These are phyloP conservation scores for Proteles cristata DNA, from an alignment of 2,113 vertebrate genomes.

Conservation along the genomic window DNA sequence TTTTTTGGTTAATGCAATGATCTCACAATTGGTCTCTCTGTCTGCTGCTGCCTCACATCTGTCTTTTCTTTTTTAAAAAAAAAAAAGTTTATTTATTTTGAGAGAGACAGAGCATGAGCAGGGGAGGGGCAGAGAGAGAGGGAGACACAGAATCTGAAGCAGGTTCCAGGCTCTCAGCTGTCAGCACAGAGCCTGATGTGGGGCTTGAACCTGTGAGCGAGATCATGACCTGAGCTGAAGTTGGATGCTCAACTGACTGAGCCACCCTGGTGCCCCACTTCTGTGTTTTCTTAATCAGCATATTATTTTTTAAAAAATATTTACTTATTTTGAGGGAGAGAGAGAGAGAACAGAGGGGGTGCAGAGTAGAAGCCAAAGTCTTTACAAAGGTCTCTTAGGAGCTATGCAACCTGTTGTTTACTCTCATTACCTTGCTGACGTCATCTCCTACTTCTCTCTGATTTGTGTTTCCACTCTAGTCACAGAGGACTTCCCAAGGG, in stretches of 20 bases:
- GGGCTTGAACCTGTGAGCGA: not conserved
- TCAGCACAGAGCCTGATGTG: not conserved
- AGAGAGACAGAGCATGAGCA: not conserved
- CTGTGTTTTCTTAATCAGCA: not conserved
- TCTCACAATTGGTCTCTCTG: slow-evolving; percentile 37
- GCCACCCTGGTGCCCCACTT: not conserved
- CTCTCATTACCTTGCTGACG: not conserved
- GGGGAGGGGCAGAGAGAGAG: not conserved
- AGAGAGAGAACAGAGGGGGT: too few relatives aligned
- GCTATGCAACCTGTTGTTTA: not conserved
- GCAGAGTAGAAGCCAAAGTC: not conserved
- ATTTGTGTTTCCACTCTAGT: not conserved
- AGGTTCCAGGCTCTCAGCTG: not conserved
- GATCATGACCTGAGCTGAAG: not conserved
- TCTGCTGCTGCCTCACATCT: not conserved
- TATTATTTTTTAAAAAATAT: not conserved
- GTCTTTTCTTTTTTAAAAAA: not conserved
- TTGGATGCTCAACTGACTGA: not conserved
- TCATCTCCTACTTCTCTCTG: not conserved
- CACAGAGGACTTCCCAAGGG: not conserved
- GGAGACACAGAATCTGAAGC: not conserved
- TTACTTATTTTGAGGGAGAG: too few relatives aligned
- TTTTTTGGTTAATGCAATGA: not conserved
- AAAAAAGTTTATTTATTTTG: not conserved
- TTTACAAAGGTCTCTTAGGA: not conserved